Evolutionary conservation across 2,113 vertebrate species (phyloP).

Genomic region (Oryctolagus cuniculus): DNA sequence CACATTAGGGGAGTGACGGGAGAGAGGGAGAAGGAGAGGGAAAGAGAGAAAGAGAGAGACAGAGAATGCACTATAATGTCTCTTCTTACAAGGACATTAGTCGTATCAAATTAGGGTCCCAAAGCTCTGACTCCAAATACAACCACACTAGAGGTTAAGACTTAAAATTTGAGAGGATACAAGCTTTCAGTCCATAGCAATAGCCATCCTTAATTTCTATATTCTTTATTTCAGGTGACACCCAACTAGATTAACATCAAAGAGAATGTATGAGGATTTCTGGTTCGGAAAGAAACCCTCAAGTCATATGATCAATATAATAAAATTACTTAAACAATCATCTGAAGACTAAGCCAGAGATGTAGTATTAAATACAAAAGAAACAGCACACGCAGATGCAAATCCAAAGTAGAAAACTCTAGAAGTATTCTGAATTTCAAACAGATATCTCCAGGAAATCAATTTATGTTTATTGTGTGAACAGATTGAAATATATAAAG

Average conservation of each 20-base stretch:
- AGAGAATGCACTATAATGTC: neutral
- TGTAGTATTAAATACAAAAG: neutral
- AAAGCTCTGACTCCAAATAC: neutral
- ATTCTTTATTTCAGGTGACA: neutral
- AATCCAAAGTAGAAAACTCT: neutral
- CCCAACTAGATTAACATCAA: neutral
- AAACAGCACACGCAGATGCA: neutral
- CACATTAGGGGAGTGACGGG: neutral
- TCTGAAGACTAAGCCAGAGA: neutral
- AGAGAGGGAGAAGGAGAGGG: neutral
- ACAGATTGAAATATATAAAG: neutral
- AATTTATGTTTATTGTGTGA: neutral
- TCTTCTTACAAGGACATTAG: neutral
- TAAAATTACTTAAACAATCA: neutral
- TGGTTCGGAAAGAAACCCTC: neutral
- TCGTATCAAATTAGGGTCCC: neutral
- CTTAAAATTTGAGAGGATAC: neutral
- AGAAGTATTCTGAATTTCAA: neutral
- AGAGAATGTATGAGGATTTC: neutral
- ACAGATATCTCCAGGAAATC: neutral
- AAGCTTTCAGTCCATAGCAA: no score
- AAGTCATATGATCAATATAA: neutral
- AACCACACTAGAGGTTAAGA: neutral
- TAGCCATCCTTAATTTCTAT: neutral
- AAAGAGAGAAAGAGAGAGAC: neutral